phyloP scores from a whole-genome alignment of 2,113 vertebrate genomes.

The Elanus axillaris region DNA sequence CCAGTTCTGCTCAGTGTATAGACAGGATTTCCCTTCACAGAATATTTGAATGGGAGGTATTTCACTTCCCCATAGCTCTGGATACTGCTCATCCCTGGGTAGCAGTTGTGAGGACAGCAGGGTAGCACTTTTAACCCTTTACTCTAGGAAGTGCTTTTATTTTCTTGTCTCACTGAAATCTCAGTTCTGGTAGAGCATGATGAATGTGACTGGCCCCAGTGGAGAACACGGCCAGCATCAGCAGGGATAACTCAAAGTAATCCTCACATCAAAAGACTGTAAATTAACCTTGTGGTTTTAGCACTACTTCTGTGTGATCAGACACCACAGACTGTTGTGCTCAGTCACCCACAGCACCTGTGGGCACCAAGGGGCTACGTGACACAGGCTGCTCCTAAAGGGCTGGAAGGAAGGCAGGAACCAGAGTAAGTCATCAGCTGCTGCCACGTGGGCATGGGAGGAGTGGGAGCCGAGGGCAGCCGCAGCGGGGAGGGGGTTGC shows the following conservation, averaged over 20 bases:
- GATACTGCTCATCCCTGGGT: neutral
- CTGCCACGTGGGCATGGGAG: neutral
- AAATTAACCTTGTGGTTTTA: neutral
- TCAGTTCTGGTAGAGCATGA: neutral
- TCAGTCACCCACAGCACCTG: neutral
- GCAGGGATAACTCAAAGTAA: neutral
- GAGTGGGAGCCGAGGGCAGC: rapidly evolving
- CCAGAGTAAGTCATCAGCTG: neutral
- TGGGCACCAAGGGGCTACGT: neutral
- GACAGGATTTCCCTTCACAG: neutral
- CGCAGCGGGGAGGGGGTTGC: neutral
- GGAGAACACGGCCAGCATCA: neutral
- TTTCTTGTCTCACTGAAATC: neutral
- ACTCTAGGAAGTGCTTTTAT: neutral
- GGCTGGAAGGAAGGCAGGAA: neutral
- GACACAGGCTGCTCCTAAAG: neutral
- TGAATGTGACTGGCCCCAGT: neutral
- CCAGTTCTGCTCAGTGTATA: neutral
- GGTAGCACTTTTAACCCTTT: neutral
- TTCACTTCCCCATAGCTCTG: neutral
- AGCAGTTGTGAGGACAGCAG: neutral
- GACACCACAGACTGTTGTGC: neutral
- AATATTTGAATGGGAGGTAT: neutral
- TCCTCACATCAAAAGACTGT: rapidly evolving
- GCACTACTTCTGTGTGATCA: neutral